Evolutionary conservation across 2,797 vertebrate species (phyloP).

Genomic region (Picus viridis): DNA sequence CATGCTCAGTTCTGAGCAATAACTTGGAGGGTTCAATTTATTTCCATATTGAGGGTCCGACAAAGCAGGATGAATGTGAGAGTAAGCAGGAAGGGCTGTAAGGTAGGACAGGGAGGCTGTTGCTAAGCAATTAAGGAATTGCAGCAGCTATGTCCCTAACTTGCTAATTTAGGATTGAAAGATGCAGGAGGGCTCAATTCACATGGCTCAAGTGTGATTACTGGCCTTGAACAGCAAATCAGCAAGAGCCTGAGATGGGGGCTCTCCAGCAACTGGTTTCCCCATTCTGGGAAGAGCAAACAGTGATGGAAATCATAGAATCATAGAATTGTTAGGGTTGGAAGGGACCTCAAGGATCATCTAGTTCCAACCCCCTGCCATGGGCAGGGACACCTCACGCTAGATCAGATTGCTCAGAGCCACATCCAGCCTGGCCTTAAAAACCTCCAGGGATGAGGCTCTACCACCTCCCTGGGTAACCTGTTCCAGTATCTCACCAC

Average conservation of each 20-base stretch:
- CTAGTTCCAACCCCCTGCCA: no score
- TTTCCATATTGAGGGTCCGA: not conserved
- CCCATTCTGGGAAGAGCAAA: not conserved
- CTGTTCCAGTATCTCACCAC: no score
- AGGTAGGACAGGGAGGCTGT: conserved; percentile 28
- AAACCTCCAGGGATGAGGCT: no score
- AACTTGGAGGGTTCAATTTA: not conserved
- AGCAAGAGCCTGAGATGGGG: not conserved
- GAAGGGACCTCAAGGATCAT: no score
- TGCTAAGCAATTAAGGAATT: conserved; percentile 62
- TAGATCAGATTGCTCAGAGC: no score
- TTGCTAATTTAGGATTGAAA: conserved; percentile 49
- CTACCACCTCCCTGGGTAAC: no score
- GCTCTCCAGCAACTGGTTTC: not conserved
- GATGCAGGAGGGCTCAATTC: not conserved
- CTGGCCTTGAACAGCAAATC: not conserved
- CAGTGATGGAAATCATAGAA: not conserved
- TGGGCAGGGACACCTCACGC: no score
- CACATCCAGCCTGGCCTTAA: no score
- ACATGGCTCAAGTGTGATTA: not conserved
- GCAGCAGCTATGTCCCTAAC: not conserved
- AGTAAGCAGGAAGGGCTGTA: not conserved
- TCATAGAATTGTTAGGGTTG: no score
- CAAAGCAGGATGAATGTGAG: not conserved
- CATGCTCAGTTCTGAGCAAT: not conserved